phyloP scores from a whole-genome alignment of 1,140 invertebrate species.

The Drosophila athabasca region DNA sequence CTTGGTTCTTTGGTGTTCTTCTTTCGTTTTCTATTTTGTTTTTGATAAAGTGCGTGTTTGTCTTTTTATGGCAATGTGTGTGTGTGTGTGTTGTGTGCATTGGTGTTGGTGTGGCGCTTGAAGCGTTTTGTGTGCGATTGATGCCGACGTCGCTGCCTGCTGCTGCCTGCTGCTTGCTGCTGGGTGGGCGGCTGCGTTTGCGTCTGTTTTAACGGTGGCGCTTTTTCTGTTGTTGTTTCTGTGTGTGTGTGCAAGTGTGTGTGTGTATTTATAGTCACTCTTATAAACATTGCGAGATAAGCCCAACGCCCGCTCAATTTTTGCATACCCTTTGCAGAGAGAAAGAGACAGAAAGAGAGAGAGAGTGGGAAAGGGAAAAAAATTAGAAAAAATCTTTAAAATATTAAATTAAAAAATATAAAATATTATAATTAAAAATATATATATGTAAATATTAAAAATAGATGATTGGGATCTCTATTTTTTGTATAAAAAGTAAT shows the following conservation, averaged over 20 bases:
- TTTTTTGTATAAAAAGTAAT: not conserved
- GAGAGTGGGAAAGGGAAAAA: no score
- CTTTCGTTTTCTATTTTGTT: constrained; percentile 38
- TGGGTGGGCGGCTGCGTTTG: constrained; percentile 65
- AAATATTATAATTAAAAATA: no score
- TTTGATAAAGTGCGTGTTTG: constrained; percentile 60
- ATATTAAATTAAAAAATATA: no score
- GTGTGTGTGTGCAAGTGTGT: constrained; percentile 32
- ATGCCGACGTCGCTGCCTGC: constrained; percentile 24
- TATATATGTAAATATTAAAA: no score
- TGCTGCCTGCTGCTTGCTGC: constrained; percentile 6
- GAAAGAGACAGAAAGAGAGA: no score
- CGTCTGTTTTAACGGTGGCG: no score
- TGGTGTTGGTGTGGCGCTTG: constrained; percentile 52
- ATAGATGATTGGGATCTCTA: no score
- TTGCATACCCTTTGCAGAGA: not conserved
- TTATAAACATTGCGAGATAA: constrained; percentile 78
- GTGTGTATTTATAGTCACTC: constrained; percentile 73
- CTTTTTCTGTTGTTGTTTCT: constrained; percentile 48
- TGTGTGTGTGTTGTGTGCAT: constrained; percentile 10
- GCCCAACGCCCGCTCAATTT: constrained; percentile 49
- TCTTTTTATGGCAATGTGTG: constrained; percentile 34
- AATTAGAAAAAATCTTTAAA: no score
- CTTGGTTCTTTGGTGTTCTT: not conserved
- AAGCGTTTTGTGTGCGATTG: constrained; percentile 39